Conservation (phyloP, 2,888 invertebrate species). For the Drepanosiphum platanoidis region DNA sequence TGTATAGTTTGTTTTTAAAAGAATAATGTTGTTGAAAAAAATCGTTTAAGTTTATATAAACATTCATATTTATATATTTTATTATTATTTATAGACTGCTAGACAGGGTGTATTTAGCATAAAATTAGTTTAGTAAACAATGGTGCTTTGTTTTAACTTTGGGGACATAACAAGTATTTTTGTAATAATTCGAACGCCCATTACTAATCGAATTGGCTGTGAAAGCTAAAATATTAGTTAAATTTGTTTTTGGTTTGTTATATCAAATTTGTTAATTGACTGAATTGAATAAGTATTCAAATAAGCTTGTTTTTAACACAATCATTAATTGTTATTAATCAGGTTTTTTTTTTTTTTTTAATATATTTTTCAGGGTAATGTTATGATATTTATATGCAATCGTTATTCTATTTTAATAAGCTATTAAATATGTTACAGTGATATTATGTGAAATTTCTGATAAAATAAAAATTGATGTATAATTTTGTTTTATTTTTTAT, state of each 20-base stretch:
- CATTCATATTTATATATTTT: conserved; percentile 43
- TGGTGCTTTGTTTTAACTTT: conserved; percentile 61
- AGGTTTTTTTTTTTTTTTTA: conserved; percentile 27
- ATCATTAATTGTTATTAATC: conserved; percentile 45
- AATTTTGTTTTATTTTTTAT: background rate
- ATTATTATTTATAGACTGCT: conserved; percentile 57
- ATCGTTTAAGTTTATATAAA: conserved; percentile 38
- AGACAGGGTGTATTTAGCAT: conserved; percentile 59
- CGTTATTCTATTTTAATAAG: conserved; percentile 30
- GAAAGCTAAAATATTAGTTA: conserved; percentile 58
- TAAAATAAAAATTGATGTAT: conserved; percentile 32
- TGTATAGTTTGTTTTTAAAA: conserved; percentile 52
- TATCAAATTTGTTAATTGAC: conserved; percentile 53
- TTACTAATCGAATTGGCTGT: conserved; percentile 60
- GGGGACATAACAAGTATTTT: conserved; percentile 61
- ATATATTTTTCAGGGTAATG: conserved; percentile 23
- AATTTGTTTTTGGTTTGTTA: conserved; percentile 56
- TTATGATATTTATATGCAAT: conserved; percentile 34
- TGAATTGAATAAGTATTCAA: conserved; percentile 58
- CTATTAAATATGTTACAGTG: conserved; percentile 29
- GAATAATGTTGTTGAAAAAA: conserved; percentile 43
- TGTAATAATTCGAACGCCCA: conserved; percentile 38
- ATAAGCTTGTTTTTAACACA: conserved; percentile 54
- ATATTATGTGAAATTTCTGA: conserved; percentile 51
- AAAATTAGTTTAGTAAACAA: conserved; percentile 58